Conservation (phyloP, 1,140 invertebrate species). For the Aphidius ervi region DNA sequence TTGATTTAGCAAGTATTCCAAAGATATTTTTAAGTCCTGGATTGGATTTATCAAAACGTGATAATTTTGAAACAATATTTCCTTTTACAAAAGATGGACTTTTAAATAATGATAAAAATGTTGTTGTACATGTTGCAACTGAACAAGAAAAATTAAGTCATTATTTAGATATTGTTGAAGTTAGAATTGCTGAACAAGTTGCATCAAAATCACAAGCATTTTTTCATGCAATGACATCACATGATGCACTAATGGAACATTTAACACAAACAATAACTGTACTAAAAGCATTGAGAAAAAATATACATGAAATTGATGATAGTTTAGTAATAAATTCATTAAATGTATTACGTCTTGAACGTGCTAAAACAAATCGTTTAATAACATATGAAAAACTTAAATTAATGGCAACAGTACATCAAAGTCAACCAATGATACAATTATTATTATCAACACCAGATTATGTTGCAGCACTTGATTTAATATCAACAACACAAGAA, state of each 20-base stretch:
- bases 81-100: constrained; percentile 54
- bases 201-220: constrained; percentile 94
- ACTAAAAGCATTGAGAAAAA: constrained; percentile 69
- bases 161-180: constrained; percentile 92
- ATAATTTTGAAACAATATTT: constrained; percentile 87
- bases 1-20: constrained; percentile 69
- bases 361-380: constrained; percentile 61
- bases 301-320: constrained; percentile 70
- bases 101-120: constrained; percentile 37
- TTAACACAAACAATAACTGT: constrained; percentile 78
- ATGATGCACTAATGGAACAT: constrained; percentile 88
- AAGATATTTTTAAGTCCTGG: constrained; percentile 81
- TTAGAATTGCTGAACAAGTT: constrained; percentile 92
- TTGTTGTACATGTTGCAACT: constrained; percentile 50
- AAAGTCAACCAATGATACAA: constrained; percentile 97
- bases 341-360: constrained; percentile 67
- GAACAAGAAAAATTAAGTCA: constrained; percentile 76
- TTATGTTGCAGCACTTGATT: constrained; percentile 94
- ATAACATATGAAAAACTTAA: constrained; percentile 74
- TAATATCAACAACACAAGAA: constrained; percentile 95
- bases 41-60: constrained; percentile 76
- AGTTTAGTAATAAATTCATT: constrained; percentile 77
- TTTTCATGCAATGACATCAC: constrained; percentile 95
- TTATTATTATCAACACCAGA: constrained; percentile 91
- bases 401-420: constrained; percentile 91